Conservation (phyloP, 2,113 vertebrate species). For the Syngnathoides biaculeatus region DNA sequence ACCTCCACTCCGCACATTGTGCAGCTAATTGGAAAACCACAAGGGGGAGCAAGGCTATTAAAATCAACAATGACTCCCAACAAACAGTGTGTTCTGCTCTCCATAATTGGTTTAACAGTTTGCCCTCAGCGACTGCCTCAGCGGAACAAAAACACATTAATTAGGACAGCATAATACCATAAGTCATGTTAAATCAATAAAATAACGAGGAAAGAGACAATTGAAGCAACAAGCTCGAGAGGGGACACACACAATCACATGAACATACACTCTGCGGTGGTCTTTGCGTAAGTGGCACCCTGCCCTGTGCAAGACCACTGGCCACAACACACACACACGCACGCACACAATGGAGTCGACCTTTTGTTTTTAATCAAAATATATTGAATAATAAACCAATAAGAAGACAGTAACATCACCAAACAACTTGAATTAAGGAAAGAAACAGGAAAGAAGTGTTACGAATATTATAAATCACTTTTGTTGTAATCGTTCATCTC, state of each 20-base stretch:
- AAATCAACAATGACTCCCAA: slow-evolving; percentile 6
- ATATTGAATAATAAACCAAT: not conserved
- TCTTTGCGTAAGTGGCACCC: too few relatives aligned
- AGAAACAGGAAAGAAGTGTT: not conserved
- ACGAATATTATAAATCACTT: too few relatives aligned
- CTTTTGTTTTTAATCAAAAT: not conserved
- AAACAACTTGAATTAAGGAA: not conserved
- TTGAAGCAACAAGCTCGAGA: slow-evolving; percentile 10
- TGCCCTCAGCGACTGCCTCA: not conserved
- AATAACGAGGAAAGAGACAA: not conserved
- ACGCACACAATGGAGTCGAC: not conserved
- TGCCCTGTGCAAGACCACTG: too few relatives aligned
- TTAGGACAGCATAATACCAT: not conserved
- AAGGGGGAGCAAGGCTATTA: slow-evolving; percentile 36
- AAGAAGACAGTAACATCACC: not conserved
- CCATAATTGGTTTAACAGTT: slow-evolving; percentile 2
- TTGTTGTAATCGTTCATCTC: too few relatives aligned
- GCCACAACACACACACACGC: too few relatives aligned
- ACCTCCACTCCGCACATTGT: not conserved
- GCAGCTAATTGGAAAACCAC: slow-evolving; percentile 28
- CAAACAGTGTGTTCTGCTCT: not conserved
- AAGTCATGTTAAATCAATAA: not conserved
- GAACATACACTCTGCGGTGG: not conserved
- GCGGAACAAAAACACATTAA: not conserved
- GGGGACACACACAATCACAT: not conserved